A percentile compares a stretch with the other conserved stretches of the same genome.
phyloP scores from a whole-genome alignment of 2,888 invertebrate genomes.

The Agrochola lota region DNA sequence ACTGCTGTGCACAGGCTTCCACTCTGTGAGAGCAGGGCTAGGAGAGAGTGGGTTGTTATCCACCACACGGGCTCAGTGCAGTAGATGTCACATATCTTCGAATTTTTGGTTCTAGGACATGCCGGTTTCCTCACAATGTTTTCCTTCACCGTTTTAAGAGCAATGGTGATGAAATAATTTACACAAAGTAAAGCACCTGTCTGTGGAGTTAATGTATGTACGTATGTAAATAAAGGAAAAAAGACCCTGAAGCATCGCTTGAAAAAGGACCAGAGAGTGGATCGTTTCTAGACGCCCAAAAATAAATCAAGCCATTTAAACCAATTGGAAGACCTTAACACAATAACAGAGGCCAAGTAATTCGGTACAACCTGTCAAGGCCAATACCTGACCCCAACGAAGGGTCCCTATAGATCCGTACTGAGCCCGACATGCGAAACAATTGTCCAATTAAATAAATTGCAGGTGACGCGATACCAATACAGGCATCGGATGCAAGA shows the following conservation, averaged over 20 bases:
- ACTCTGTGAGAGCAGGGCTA: too few relatives aligned
- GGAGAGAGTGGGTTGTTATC: too few relatives aligned
- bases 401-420: slow-evolving; percentile 31
- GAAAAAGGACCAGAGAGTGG: not conserved
- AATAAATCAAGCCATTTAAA: not conserved
- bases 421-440: slow-evolving; percentile 32
- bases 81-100: too few relatives aligned
- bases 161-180: too few relatives aligned
- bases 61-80: too few relatives aligned
- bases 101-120: too few relatives aligned
- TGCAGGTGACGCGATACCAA: slow-evolving; percentile 55
- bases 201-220: not conserved
- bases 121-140: too few relatives aligned
- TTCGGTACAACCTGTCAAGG: slow-evolving; percentile 40
- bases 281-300: not conserved
- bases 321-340: not conserved
- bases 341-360: slow-evolving; percentile 7
- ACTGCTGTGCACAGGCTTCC: too few relatives aligned
- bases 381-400: slow-evolving; percentile 34
- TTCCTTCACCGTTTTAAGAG: too few relatives aligned
- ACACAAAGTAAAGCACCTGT: too few relatives aligned
- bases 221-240: not conserved
- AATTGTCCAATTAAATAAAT: slow-evolving; percentile 68
- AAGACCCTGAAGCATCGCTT: not conserved
- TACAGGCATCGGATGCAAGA: slow-evolving; percentile 47